Percentiles rank a stretch among this genome's conserved stretches.
phyloP scores from a whole-genome alignment of 2,113 vertebrate genomes.

The Furnarius figulus region DNA sequence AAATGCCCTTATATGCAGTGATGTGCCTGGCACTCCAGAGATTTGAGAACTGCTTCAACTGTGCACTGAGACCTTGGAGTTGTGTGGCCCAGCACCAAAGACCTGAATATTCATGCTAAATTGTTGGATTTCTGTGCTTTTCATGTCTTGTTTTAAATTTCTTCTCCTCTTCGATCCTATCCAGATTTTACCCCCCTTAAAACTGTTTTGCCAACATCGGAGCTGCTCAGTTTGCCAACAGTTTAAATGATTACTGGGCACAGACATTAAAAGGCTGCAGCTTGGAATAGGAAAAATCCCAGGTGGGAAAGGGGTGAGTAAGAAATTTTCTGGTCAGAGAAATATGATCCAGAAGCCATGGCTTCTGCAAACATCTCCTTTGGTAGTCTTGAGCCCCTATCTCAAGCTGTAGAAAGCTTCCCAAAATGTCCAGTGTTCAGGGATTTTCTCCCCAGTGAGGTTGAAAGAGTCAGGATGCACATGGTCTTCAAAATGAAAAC shows the following conservation, averaged over 20 bases:
- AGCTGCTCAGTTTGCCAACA: neutral
- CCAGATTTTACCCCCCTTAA: neutral
- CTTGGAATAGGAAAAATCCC: neutral
- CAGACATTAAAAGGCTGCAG: accelerated
- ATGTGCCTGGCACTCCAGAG: neutral
- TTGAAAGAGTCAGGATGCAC: neutral
- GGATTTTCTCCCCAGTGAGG: neutral
- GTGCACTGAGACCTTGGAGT: neutral
- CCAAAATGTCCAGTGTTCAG: neutral
- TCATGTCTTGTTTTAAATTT: neutral
- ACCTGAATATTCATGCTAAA: conserved; percentile 1
- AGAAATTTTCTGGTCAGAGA: neutral
- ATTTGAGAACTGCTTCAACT: neutral
- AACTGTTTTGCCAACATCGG: neutral
- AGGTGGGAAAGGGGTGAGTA: neutral
- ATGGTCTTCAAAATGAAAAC: neutral
- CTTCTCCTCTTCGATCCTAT: neutral
- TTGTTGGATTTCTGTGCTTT: conserved; percentile 23
- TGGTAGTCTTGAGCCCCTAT: neutral
- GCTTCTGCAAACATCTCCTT: neutral
- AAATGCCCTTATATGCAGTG: neutral
- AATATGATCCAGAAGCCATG: neutral
- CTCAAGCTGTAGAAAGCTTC: neutral
- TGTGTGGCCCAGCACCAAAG: neutral
- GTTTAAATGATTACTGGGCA: neutral